phyloP scores from a whole-genome alignment of 2,113 vertebrate species.

The Elgaria multicarinata region DNA sequence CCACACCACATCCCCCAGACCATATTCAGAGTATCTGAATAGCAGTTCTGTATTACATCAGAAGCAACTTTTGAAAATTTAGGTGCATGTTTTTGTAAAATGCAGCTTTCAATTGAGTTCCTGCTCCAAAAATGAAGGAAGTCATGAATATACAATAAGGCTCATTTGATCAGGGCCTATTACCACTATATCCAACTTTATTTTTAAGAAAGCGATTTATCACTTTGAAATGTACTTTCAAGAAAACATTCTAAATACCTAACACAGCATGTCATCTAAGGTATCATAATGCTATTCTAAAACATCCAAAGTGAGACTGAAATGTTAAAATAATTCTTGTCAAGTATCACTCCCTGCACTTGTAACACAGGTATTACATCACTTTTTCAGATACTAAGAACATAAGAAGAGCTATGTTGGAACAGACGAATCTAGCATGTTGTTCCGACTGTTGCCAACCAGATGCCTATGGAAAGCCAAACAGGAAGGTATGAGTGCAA shows the following conservation, averaged over 20 bases:
- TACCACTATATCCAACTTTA: neutral
- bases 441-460: no score
- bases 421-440: no score
- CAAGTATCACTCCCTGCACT: neutral
- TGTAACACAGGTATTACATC: neutral
- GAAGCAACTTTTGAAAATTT: neutral
- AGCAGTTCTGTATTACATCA: neutral
- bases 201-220: neutral
- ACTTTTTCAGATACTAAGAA: neutral
- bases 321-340: neutral
- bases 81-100: neutral
- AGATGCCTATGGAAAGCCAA: no score
- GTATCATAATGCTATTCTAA: neutral
- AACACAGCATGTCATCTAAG: neutral
- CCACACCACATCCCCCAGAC: neutral
- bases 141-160: neutral
- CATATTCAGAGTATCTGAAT: neutral
- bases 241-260: conserved; percentile 9
- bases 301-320: neutral
- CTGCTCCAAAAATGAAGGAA: neutral
- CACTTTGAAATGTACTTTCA: neutral
- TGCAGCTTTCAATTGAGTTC: neutral
- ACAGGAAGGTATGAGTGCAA: no score
- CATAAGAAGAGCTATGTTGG: no score
- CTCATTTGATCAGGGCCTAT: neutral